phyloP scores from a whole-genome alignment of 2,888 invertebrate species.

The Drosophila neutralis region DNA sequence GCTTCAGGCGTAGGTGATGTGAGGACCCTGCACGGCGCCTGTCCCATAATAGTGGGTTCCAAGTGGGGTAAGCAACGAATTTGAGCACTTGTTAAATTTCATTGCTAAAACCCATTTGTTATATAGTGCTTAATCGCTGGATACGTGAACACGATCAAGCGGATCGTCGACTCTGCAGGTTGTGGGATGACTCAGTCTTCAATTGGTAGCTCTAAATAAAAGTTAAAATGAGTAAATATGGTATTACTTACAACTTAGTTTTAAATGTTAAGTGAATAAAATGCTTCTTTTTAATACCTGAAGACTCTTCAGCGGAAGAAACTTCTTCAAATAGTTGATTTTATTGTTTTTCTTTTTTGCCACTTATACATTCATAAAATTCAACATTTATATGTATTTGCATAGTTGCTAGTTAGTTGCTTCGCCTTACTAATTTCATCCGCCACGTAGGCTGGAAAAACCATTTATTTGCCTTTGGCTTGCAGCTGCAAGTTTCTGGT shows the following conservation, averaged over 20 bases:
- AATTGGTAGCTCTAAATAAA: conserved; percentile 7
- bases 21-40: conserved; percentile 96
- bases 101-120: neutral
- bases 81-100: neutral
- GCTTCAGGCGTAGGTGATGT: conserved; percentile 95
- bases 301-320: conserved; percentile 42
- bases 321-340: conserved; percentile 61
- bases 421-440: conserved; percentile 10
- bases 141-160: conserved; percentile 94
- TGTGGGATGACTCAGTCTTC: conserved; percentile 57
- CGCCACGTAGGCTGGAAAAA: conserved; percentile 23
- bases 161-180: conserved; percentile 87
- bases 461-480: conserved; percentile 27
- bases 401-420: conserved; percentile 32
- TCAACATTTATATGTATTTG: conserved; percentile 62
- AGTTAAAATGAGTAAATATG: neutral
- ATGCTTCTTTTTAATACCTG: conserved; percentile 41
- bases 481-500: conserved; percentile 41
- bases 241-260: conserved; percentile 1
- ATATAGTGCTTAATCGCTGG: conserved; percentile 93
- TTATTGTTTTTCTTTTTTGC: conserved; percentile 51
- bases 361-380: conserved; percentile 61
- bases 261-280: conserved; percentile 6
- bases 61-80: conserved; percentile 93
- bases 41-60: conserved; percentile 96